Percentiles rank a stretch among this genome's conserved stretches.
phyloP scores from a whole-genome alignment of 1,140 invertebrate species.

The Liolophura sinensis region DNA sequence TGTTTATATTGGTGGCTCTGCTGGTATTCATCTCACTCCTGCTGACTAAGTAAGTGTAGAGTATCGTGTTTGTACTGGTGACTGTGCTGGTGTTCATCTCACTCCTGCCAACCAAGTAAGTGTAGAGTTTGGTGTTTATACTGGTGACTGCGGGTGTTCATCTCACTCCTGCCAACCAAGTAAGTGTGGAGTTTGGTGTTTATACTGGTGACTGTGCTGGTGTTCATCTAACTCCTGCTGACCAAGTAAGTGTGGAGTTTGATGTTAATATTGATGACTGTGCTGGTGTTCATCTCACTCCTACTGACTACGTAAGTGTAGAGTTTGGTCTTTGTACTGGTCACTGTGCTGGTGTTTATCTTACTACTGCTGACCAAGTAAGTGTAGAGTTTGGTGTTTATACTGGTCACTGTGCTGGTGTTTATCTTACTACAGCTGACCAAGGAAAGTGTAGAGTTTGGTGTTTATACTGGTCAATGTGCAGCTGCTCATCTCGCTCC shows the following conservation, averaged over 20 bases:
- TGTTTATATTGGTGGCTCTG: slow-evolving; percentile 48
- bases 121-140: slow-evolving; percentile 44
- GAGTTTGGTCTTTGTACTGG: slow-evolving; percentile 45
- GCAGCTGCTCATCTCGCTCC: slow-evolving; percentile 57
- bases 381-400: too few species aligned
- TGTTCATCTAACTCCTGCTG: slow-evolving; percentile 59
- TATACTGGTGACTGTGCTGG: slow-evolving; percentile 48
- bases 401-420: slow-evolving; percentile 52
- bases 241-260: slow-evolving; percentile 55
- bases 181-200: too few species aligned
- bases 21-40: slow-evolving; percentile 60
- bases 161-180: too few species aligned
- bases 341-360: slow-evolving; percentile 58
- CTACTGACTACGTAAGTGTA: slow-evolving; percentile 59
- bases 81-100: slow-evolving; percentile 58
- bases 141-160: slow-evolving; percentile 55
- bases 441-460: slow-evolving; percentile 51
- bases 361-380: too few species aligned
- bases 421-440: slow-evolving; percentile 59
- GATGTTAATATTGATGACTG: slow-evolving; percentile 45
- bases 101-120: slow-evolving; percentile 59
- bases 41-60: slow-evolving; percentile 56
- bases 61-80: slow-evolving; percentile 45
- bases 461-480: slow-evolving; percentile 48
- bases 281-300: slow-evolving; percentile 59